These are phyloP conservation scores for Strigamia transsilvanica DNA, from an alignment of 2,888 invertebrate species.

Conservation along the genomic window DNA sequence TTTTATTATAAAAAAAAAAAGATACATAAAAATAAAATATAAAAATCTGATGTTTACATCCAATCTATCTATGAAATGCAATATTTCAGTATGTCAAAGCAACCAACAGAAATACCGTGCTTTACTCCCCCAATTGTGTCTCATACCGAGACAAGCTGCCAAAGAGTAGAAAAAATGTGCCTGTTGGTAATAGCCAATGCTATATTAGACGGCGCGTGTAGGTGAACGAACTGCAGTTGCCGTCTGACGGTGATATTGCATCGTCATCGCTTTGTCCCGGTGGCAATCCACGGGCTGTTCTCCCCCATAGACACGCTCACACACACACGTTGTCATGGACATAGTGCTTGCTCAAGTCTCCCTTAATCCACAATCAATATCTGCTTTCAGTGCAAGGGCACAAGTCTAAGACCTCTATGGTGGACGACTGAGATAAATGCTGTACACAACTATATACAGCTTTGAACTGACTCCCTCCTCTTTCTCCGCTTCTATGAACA, in stretches of 20 bases:
- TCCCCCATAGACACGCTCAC: slow-evolving; percentile 3
- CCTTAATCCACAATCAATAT: slow-evolving; percentile 38
- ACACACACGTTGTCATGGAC: slow-evolving; percentile 28
- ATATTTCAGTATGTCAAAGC: background rate
- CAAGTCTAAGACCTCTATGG: slow-evolving; percentile 22
- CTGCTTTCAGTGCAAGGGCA: slow-evolving; percentile 38
- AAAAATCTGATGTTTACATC: too few relatives aligned
- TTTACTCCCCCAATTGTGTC: background rate
- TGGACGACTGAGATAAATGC: slow-evolving; percentile 35
- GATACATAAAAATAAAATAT: too few relatives aligned
- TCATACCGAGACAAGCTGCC: slow-evolving; percentile 29
- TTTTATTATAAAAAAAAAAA: too few relatives aligned
- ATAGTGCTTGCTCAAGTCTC: slow-evolving; percentile 38
- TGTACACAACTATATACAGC: slow-evolving; percentile 34
- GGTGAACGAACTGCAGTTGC: slow-evolving; percentile 21
- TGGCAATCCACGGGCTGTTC: slow-evolving; percentile 20
- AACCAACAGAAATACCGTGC: background rate
- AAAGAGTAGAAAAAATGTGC: slow-evolving; percentile 11
- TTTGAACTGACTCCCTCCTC: background rate
- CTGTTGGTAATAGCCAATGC: slow-evolving; percentile 31
- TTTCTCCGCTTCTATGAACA: slow-evolving; percentile 22
- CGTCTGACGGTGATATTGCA: slow-evolving; percentile 29
- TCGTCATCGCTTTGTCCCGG: slow-evolving; percentile 35
- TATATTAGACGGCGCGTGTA: background rate
- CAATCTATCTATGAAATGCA: background rate